Evolutionary conservation across 2,113 vertebrate species (phyloP).

Genomic region (Periophthalmus modestus): DNA sequence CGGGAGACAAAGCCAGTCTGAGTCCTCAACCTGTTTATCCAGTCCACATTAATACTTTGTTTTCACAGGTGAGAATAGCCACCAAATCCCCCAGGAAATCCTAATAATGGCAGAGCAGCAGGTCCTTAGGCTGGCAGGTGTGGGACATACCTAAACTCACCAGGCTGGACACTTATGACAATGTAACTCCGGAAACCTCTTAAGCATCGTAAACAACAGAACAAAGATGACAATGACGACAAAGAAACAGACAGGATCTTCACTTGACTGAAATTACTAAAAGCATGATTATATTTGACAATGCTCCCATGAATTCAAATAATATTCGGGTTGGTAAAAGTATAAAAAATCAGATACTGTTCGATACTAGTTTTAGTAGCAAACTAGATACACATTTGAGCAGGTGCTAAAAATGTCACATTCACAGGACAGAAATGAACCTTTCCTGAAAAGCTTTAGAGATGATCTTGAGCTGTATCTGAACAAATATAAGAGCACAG

Average conservation of each 20-base stretch:
- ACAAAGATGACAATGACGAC: conserved; percentile 32
- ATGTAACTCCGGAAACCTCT: conserved; percentile 11
- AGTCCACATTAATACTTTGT: conserved; percentile 57
- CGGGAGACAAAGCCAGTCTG: conserved; percentile 62
- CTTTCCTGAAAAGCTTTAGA: too few species aligned
- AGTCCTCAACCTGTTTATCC: conserved; percentile 65
- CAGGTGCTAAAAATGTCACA: too few species aligned
- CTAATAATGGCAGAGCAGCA: conserved; percentile 54
- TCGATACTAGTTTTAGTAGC: too few species aligned
- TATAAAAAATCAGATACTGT: too few species aligned
- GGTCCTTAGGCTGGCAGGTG: conserved; percentile 43
- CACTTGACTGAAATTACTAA: conserved; percentile 24
- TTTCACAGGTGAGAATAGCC: conserved; percentile 62
- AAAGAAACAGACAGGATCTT: conserved; percentile 33
- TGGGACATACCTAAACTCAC: conserved; percentile 21
- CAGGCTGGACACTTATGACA: conserved; percentile 18
- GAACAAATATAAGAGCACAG: too few species aligned
- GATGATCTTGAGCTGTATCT: too few species aligned
- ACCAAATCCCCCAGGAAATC: conserved; percentile 59
- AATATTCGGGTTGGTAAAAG: background rate
- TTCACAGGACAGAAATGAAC: too few species aligned
- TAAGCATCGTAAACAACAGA: conserved; percentile 24
- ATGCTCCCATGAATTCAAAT: conserved; percentile 10
- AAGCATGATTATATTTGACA: conserved; percentile 29
- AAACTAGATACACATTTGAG: too few species aligned